phyloP scores from a whole-genome alignment of 2,888 invertebrate species.

The Psylliodes chrysocephalus region DNA sequence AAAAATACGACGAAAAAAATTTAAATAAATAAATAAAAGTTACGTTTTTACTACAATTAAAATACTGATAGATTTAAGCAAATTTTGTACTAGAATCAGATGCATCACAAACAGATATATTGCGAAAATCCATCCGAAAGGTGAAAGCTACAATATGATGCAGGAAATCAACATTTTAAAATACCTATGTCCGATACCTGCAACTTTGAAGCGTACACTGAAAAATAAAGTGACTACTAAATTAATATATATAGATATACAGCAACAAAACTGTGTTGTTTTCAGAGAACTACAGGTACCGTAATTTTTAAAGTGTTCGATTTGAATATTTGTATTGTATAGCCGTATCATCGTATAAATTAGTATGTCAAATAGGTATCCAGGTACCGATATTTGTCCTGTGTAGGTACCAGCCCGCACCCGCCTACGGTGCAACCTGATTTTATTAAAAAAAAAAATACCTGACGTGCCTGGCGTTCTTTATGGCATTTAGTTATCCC shows the following conservation, averaged over 20 bases:
- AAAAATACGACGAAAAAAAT: conserved; percentile 1
- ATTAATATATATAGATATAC: conserved; percentile 19
- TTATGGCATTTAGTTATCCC: too few relatives aligned
- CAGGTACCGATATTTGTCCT: conserved; percentile 22
- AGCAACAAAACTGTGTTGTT: conserved; percentile 1
- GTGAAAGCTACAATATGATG: conserved; percentile 27
- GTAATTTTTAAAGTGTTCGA: conserved; percentile 27
- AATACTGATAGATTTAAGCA: conserved; percentile 15
- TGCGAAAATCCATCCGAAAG: conserved; percentile 19
- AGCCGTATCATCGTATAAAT: conserved; percentile 22
- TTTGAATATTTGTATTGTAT: conserved; percentile 30
- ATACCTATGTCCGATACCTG: conserved; percentile 15
- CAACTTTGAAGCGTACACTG: conserved; percentile 16
- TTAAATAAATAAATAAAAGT: conserved; percentile 3
- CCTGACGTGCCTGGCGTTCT: too few relatives aligned
- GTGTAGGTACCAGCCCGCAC: neutral
- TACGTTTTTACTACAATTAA: conserved; percentile 7
- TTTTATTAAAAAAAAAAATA: too few relatives aligned
- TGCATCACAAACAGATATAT: conserved; percentile 16
- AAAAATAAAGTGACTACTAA: conserved; percentile 22
- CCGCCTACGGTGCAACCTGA: too few relatives aligned
- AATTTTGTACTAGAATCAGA: conserved; percentile 21
- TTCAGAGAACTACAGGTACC: conserved; percentile 22
- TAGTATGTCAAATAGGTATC: conserved; percentile 25
- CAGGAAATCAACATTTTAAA: conserved; percentile 24